Evolutionary conservation across 2,888 invertebrate genomes (phyloP).

Genomic region (Dichetophora obliterata): DNA sequence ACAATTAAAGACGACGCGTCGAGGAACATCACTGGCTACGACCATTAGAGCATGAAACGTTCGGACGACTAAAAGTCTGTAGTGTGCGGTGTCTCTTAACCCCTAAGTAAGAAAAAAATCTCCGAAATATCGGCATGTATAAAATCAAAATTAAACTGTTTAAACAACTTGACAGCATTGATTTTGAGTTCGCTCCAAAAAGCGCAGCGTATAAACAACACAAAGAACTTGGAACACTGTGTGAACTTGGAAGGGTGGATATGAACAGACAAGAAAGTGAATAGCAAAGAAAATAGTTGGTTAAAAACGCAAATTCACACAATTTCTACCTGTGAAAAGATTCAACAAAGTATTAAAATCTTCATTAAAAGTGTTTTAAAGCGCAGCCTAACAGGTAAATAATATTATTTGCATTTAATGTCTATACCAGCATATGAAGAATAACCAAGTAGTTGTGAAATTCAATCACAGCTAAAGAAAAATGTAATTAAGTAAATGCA

Average conservation of each 20-base stretch:
- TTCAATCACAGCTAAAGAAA: not conserved
- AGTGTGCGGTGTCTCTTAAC: too few relatives aligned
- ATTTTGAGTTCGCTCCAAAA: not conserved
- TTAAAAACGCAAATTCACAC: conserved; percentile 34
- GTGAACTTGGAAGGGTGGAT: conserved; percentile 27
- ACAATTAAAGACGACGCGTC: too few relatives aligned
- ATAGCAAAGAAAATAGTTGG: not conserved
- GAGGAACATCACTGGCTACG: too few relatives aligned
- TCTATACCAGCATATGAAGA: not conserved
- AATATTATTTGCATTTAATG: not conserved
- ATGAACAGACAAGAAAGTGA: conserved; percentile 1
- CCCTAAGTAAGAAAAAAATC: too few relatives aligned
- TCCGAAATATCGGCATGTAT: too few relatives aligned
- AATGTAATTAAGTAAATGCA: not conserved
- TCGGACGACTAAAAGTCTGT: too few relatives aligned
- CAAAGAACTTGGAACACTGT: not conserved
- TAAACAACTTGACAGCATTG: not conserved
- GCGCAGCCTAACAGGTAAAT: not conserved
- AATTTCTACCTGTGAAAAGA: not conserved
- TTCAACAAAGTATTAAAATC: not conserved
- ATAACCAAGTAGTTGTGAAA: not conserved
- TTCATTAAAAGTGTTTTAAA: not conserved
- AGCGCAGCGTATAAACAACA: not conserved
- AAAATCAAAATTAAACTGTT: too few relatives aligned
- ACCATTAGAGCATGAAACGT: too few relatives aligned